Evolutionary conservation across 2,888 invertebrate species (phyloP), one percentile per base, ranked within the genome.

Genomic region (Zygaena filipendulae): DNA sequence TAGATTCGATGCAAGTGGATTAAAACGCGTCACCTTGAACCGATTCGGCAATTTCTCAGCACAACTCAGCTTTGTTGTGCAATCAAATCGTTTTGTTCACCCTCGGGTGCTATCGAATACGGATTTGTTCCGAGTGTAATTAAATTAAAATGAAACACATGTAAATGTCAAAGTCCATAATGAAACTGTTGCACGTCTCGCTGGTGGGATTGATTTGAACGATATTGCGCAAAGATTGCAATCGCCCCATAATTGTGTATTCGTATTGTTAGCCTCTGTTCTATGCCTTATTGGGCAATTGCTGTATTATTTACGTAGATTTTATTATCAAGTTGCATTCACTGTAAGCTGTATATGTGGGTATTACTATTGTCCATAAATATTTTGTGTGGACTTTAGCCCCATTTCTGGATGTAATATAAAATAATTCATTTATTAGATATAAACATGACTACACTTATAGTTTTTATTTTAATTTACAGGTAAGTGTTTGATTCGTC

Each of bases 71-170:
- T 47, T 45, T 35, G 42, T 63, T 64, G 43, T 59, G 38, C 52
- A 62, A 62, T 35, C 23, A 13, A 26, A 26, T 11, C 16, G 40
- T 46, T 52, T 51, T 47, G 47, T 47, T 39, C 34, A 33, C 18
- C 32, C 35, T 30, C 24, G 33, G 38, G 33, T 37, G 16, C 16
- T 16, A 4, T n/a, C 9, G 3, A 12, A 23, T 62, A 59, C 60
- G 44, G 50, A 62, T 61, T 62, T 50, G 57, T 50, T 60, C 49
- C 54, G 52, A 46, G 49, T 39, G 55, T 56, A 59, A 69, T 69
- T 63, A 61, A 68, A 70, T 72, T 62, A 70, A 45, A 55, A n/a
- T n/a, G 52, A 54, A 61, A 60, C 61, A 61, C 60, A 55, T 67
- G 68, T 70, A 63, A 72, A 71, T 70, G 72, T 71, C 71, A 62